These are phyloP conservation scores for Pemphredon lugubris DNA, from an alignment of 2,888 invertebrate species.

Conservation along the genomic window DNA sequence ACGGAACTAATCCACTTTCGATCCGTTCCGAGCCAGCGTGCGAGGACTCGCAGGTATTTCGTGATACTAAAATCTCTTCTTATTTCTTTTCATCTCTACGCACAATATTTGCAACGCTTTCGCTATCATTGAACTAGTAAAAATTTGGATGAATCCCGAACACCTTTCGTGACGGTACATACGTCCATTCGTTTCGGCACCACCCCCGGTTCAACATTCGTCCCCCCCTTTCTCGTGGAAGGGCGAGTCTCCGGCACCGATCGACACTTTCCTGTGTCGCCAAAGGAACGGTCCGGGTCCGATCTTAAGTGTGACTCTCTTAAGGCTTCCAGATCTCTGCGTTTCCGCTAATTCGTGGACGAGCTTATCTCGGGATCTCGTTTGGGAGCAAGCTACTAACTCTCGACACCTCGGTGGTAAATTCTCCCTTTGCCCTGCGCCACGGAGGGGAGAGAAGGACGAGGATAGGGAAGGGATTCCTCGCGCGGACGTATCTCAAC, in stretches of 20 bases:
- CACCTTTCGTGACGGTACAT: too few species aligned
- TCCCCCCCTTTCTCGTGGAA: too few species aligned
- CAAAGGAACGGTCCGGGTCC: background rate
- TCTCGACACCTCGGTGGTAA: conserved; percentile 73
- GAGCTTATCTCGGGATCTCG: conserved; percentile 67
- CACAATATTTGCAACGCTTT: too few species aligned
- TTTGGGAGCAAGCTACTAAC: conserved; percentile 69
- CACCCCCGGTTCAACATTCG: too few species aligned
- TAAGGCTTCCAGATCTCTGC: conserved; percentile 27
- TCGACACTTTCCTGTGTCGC: conserved; percentile 25
- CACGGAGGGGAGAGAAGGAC: background rate
- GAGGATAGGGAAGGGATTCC: conserved; percentile 15
- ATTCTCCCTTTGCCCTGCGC: conserved; percentile 57
- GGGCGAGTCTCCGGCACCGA: conserved; percentile 8
- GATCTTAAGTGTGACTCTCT: conserved; percentile 52
- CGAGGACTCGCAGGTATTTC: too few species aligned
- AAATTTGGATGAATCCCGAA: too few species aligned
- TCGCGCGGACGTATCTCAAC: conserved; percentile 58
- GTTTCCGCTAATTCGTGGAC: conserved; percentile 67
- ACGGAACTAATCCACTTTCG: too few species aligned
- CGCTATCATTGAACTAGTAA: too few species aligned
- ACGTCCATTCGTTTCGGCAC: too few species aligned
- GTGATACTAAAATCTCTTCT: too few species aligned
- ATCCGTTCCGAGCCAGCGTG: too few species aligned
- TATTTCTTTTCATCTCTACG: too few species aligned